A percentile compares a stretch with the other conserved stretches of the same genome.
phyloP scores from a whole-genome alignment of 2,113 vertebrate genomes.

The Pionites leucogaster region DNA sequence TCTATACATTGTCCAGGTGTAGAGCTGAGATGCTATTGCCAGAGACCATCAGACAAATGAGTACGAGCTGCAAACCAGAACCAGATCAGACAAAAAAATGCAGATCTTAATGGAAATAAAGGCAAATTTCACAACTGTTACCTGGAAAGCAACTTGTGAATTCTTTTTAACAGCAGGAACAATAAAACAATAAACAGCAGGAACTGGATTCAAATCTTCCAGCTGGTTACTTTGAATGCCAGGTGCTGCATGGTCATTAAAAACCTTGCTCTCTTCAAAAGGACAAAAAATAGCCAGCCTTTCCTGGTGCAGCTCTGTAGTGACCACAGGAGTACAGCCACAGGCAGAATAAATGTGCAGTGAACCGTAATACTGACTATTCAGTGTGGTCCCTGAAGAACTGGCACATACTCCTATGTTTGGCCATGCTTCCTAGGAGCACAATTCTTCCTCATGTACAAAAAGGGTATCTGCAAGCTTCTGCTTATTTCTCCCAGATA shows the following conservation, averaged over 20 bases:
- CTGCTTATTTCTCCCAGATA: neutral
- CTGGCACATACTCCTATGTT: neutral
- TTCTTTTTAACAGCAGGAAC: neutral
- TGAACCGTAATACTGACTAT: neutral
- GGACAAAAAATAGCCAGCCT: neutral
- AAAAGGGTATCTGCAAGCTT: neutral
- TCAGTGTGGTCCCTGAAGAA: neutral
- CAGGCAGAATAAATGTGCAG: neutral
- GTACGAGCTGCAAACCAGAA: constrained; percentile 78
- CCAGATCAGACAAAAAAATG: constrained; percentile 19
- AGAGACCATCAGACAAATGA: constrained; percentile 75
- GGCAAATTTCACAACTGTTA: neutral
- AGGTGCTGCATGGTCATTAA: neutral
- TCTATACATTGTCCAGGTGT: constrained; percentile 82
- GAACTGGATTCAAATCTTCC: neutral
- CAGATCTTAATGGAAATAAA: neutral
- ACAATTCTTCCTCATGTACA: neutral
- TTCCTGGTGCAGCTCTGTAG: neutral
- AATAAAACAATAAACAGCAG: neutral
- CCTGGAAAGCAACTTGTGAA: neutral
- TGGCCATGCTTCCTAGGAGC: neutral
- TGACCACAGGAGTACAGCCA: neutral
- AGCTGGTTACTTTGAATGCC: neutral
- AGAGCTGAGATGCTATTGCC: constrained; percentile 78
- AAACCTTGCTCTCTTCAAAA: neutral